These are phyloP conservation scores for Ptilorrhoa leucosticta DNA, from an alignment of 2,113 vertebrate genomes.

Conservation along the genomic window DNA sequence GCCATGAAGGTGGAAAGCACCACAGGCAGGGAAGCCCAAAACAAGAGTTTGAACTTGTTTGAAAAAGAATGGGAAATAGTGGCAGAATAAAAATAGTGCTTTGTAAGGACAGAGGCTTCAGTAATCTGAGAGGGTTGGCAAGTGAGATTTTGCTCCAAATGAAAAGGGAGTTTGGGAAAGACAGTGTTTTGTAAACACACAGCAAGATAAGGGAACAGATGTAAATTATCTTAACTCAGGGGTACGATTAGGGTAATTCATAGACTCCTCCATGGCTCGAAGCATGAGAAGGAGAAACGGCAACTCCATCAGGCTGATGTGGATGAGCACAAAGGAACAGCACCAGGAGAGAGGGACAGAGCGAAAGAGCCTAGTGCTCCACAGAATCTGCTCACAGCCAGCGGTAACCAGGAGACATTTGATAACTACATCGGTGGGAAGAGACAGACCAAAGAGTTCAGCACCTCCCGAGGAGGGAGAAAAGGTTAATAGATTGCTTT, in stretches of 20 bases:
- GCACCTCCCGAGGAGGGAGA: constrained; percentile 36
- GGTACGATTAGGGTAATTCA: not conserved
- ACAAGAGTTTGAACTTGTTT: fast-evolving
- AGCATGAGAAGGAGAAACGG: not conserved
- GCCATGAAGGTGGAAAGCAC: not conserved
- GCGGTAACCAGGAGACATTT: not conserved
- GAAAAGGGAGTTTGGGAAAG: not conserved
- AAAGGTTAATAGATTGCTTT: constrained; percentile 57
- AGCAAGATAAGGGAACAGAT: not conserved
- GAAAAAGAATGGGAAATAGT: not conserved
- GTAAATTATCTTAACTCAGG: not conserved
- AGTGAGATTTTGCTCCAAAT: not conserved
- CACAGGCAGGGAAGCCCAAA: not conserved
- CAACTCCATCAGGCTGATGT: not conserved
- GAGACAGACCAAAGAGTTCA: constrained; percentile 38
- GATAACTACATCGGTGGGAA: constrained; percentile 30
- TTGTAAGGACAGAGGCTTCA: not conserved
- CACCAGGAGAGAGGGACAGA: not conserved
- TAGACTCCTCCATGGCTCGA: not conserved
- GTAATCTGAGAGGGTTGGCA: not conserved
- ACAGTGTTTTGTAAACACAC: not conserved
- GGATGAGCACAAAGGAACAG: not conserved
- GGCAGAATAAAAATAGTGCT: not conserved
- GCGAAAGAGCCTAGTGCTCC: not conserved
- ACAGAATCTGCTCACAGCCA: not conserved